Evolutionary conservation across 2,888 invertebrate genomes (phyloP).

Genomic region (Drosophila mulleri): DNA sequence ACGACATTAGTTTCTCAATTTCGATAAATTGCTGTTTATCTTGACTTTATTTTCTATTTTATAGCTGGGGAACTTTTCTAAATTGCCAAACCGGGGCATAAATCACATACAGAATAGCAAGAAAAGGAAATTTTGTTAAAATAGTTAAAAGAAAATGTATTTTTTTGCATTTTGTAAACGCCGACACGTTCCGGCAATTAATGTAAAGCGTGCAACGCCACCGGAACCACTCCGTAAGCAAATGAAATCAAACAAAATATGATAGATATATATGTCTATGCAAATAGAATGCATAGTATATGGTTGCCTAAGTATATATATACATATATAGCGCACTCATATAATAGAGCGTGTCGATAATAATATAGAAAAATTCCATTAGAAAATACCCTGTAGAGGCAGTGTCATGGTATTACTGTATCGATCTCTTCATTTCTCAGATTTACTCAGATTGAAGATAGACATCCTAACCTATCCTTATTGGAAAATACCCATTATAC

Average conservation of each 20-base stretch:
- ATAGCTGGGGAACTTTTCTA: slow-evolving; percentile 15
- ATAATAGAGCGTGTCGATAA: slow-evolving; percentile 42
- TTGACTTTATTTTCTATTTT: background rate
- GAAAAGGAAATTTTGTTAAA: background rate
- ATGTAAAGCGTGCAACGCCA: slow-evolving; percentile 45
- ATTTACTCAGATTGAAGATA: too few species aligned
- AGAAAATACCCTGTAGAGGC: background rate
- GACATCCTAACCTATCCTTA: too few species aligned
- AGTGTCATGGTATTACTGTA: too few species aligned
- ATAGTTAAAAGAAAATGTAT: slow-evolving; percentile 2
- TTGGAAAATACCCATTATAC: too few species aligned
- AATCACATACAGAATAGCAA: slow-evolving; percentile 13
- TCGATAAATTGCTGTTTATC: slow-evolving; percentile 16
- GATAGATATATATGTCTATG: background rate
- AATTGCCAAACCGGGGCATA: slow-evolving; percentile 7
- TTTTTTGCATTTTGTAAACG: slow-evolving; percentile 14
- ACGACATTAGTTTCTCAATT: slow-evolving; percentile 23
- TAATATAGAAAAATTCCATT: slow-evolving; percentile 36
- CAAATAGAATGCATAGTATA: background rate
- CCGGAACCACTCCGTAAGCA: slow-evolving; percentile 41
- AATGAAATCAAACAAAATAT: slow-evolving; percentile 22
- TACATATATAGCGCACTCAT: slow-evolving; percentile 14
- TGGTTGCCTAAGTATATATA: background rate
- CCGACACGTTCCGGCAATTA: slow-evolving; percentile 50
- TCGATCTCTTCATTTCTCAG: too few species aligned